Base-by-base conservation (phyloP, 2,113 vertebrate species). In the Cynoglossus semilaevis region DNA sequence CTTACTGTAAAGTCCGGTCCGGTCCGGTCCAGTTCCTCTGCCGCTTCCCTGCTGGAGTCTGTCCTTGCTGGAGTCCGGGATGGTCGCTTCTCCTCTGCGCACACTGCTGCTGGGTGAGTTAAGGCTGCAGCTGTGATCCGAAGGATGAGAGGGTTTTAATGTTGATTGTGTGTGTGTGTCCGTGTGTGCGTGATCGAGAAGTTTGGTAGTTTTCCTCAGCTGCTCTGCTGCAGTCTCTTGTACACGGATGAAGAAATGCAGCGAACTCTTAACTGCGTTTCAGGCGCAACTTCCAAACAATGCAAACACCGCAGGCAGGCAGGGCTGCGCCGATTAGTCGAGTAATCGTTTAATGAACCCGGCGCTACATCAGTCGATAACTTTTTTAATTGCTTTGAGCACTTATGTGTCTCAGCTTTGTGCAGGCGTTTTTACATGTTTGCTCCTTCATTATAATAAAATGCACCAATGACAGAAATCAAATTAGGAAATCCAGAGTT, bases 71-170 rank as follows among this genome's bases (percentile, higher is more conserved):
- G 41, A 47, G 58, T 65, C 46, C 59, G 63, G 52, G 47, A 88
- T 88, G 86, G 19, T 61, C 53, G 68, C 63, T 13, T 34, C 52
- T 36, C 34, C 48, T 53, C 40, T 66, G 13, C 14, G 41, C 53
- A 36, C 50, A 7, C 63, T 76, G 46, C 34, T 79, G 43, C 17
- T 83, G 14, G 85, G 85, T 84, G 80, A 87, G 83, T 85, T 83
- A 15, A 9, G 42, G 40, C 40, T 50, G 34, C 48, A 38, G 44
- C 9, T 15, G 34, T 8, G 47, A 15, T 19, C 15, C 34, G 1
- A 4, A 11, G 38, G 14, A 41, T 13, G 9, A 12, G 14, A 5
- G 8, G 38, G 5, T 41, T 44, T 63, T 48, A 36, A 12, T 58
- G 55, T 16, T 51, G 22, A 36, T 14, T 15, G 35, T 42, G 12